These are phyloP conservation scores for Prinia subflava DNA, from an alignment of 2,113 vertebrate species.

Conservation along the genomic window DNA sequence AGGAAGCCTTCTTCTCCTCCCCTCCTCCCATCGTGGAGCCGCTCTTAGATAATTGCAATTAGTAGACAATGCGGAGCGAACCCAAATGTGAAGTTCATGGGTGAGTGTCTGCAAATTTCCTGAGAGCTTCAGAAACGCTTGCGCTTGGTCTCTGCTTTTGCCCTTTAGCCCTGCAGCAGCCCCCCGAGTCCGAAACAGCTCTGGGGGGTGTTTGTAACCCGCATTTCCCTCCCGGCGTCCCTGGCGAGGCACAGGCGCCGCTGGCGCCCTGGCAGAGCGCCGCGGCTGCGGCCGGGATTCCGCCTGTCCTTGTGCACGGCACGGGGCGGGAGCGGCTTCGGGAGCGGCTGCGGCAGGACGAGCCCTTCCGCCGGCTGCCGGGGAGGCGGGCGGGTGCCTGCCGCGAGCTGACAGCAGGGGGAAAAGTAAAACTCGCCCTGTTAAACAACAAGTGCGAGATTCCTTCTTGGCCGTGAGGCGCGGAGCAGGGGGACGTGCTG, in stretches of 20 bases:
- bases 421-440: not conserved
- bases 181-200: not conserved
- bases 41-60: conserved; percentile 6
- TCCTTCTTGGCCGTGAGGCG: not conserved
- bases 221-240: not conserved
- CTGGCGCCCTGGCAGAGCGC: not conserved
- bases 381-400: not conserved
- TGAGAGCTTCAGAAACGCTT: not conserved
- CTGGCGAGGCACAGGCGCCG: not conserved
- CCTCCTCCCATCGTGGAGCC: not conserved
- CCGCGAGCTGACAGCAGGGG: not conserved
- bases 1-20: conserved; percentile 20
- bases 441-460: not conserved
- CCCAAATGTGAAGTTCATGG: not conserved
- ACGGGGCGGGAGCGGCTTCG: not conserved
- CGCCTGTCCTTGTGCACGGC: not conserved
- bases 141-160: not conserved
- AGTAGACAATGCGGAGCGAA: not conserved
- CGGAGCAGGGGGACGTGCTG: not conserved
- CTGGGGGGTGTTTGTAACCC: not conserved
- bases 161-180: not conserved
- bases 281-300: not conserved
- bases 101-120: not conserved
- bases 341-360: not conserved
- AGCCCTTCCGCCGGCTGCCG: not conserved